Evolutionary conservation across 1,140 invertebrate genomes (phyloP), one percentile per base, ranked within the genome.

Genomic region (Battus philenor): DNA sequence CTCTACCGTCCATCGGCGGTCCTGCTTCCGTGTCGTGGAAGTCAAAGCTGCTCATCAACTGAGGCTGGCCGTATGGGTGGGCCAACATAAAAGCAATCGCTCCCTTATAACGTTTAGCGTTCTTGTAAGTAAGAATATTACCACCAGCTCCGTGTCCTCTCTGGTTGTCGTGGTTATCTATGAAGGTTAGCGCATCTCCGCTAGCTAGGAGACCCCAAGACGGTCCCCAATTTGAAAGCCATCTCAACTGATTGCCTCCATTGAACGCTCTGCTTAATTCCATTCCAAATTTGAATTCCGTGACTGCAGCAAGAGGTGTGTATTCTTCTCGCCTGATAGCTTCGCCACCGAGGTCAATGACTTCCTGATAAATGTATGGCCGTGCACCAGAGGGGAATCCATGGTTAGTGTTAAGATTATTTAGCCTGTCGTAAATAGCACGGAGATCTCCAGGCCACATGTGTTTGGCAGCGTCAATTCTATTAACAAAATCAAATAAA

Each of bases 11-110:
- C 50, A 88, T 74, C 2, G 93, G 92, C 5, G 93, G 93, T 43
- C 87, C 86, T 50, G 72, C 83, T 61, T 90, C 87, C 5, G 78
- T 84, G 32, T 88, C 54, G 3, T 62, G 55, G 63, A 93, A 93
- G 10, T 56, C 57, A 47, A 88, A 93, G 51, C 93, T 95, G 55
- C 94, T 95, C 93, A 97, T 96, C 1, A 97, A 50, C 33, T 88
- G 83, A 0, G 93, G 88, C 29, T 88, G 79, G 1, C 94, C 94
- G 64, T 95, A 95, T 0, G 93, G 90, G 88, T 94, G 92, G 0
- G 93, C 93, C 57, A 97, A 86, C 92, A 95, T 95, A 63, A 95
- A 96, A 1, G 91, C 92, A 4, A 90, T 89, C 1, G 93, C 94
- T 78, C 49, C 78, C 44, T 92, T 92, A 67, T 92, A 93, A n/a